Conservation (phyloP, 2,113 vertebrate species). For the Rissa tridactyla region DNA sequence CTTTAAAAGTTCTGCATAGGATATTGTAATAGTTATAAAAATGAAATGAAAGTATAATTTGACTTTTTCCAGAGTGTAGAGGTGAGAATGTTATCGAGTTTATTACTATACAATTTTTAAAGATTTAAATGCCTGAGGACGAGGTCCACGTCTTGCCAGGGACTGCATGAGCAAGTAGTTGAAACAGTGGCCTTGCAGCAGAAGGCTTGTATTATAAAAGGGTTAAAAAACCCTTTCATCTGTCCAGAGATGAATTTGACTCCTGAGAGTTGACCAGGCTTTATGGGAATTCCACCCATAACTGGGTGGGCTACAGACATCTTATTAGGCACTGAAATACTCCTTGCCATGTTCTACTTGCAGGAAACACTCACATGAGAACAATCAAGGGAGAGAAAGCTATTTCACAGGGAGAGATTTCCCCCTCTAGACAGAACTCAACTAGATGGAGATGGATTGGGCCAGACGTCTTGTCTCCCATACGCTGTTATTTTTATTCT, state of each 20-base stretch:
- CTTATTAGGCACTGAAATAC: not conserved
- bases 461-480: not conserved
- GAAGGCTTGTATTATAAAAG: not conserved
- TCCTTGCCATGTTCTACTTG: not conserved
- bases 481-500: conserved; percentile 12
- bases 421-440: not conserved
- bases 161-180: not conserved
- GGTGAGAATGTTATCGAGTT: not conserved
- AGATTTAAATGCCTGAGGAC: not conserved
- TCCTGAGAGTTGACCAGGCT: not conserved
- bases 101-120: not conserved
- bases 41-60: not conserved
- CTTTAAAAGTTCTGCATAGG: not conserved
- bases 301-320: not conserved
- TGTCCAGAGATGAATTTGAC: not conserved
- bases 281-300: not conserved
- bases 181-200: not conserved
- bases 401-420: not conserved
- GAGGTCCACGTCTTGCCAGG: not conserved
- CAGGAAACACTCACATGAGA: not conserved
- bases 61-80: not conserved
- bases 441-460: not conserved
- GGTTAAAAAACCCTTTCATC: not conserved
- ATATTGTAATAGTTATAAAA: not conserved
- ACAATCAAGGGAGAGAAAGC: not conserved